Base-by-base conservation (phyloP, 2,113 vertebrate species). In the Sigmodon hispidus region DNA sequence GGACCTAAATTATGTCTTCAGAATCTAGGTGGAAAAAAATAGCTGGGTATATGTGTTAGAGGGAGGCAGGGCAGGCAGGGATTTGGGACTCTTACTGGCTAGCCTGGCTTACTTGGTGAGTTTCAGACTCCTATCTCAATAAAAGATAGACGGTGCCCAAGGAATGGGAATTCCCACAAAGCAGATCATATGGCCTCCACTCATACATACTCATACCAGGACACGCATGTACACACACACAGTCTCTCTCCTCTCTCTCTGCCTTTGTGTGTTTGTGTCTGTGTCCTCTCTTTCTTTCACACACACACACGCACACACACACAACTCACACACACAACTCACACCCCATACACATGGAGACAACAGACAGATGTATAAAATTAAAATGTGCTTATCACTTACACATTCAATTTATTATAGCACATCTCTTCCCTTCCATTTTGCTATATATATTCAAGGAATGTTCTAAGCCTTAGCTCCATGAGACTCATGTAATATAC, bases 291-390 rank as follows among this genome's bases (percentile, higher is more conserved):
- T 61, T 22, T 61, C 59, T 61, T 21, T 59, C 55, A 8, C 12
- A 17, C 12, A 21, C 59, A 48, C 11, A 16, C 55, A 61, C 55
- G 43, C 79, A 59, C 52, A 81, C 79, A 59, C 17, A 52, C 2
- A n/a, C 9, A 57, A 52, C 45, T 34, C 45, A 50, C 21, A 43
- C 22, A 72, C n/a, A 72, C 6, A 70, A n/a, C n/a, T n/a, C 67
- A 69, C 67, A 69, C 65, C 65, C 11, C 26, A 24, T 2, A 16
- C 13, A 36, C 12, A 69, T 3, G 36, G 13, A 69, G 4, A 36
- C 5, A 69, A 43, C 1, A 45, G 24, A 16, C 3, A 77, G 21
- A 40, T 5, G 0, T 17, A 79, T 8, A 34, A 0, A 40, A 26
- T 83, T 65, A 45, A 90, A 87, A 29, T 0, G 45, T 19, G 1